Base-by-base conservation (phyloP, 1,140 invertebrate species). In the Diorhabda elongata region DNA sequence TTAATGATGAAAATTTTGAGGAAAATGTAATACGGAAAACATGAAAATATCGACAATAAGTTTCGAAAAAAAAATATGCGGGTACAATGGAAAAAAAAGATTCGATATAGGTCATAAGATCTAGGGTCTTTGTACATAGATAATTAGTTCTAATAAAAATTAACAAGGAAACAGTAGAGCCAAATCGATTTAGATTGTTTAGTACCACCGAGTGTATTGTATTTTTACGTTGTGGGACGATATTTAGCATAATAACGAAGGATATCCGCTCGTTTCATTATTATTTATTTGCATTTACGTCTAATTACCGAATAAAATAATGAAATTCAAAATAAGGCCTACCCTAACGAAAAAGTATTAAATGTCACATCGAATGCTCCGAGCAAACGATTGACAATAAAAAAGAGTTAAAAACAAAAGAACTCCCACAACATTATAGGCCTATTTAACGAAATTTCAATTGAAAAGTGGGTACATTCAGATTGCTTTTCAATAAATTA, bases 301-400 rank as follows among this genome's bases (percentile, higher is more conserved):
- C 26, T 26, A 26, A 26, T 66, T 66, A 57, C 56, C 44, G 26
- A 66, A 66, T 57, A 57, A 57, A 66, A 42, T 42, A 57, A 43
- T 42, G 42, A 42, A 66, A 66, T 41, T 42, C 56, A 42, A 58
- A 57, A 58, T 57, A 41, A 41, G 9, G 58, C 42, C 42, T 44
- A 11, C 64, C 52, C 42, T 26, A 58, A 58, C 41, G 64, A 26
- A 58, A 66, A 66, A 66, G 64, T 66, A 66, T 66, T 58, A 58
- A 66, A 66, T 66, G 64, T 63, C 61, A 66, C 64, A 58, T 58
- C 52, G 64, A 57, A 44, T 41, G 44, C n/a, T 43, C 62, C 44
- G 52, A 45, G 62, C 11, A 64, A 64, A 66, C 56, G 64, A 66
- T 66, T 58, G 64, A 66, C 64, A 66, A 66, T 64, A 64, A 64